Evolutionary conservation across 2,888 invertebrate species (phyloP).

Genomic region (Limnephilus rhombicus): DNA sequence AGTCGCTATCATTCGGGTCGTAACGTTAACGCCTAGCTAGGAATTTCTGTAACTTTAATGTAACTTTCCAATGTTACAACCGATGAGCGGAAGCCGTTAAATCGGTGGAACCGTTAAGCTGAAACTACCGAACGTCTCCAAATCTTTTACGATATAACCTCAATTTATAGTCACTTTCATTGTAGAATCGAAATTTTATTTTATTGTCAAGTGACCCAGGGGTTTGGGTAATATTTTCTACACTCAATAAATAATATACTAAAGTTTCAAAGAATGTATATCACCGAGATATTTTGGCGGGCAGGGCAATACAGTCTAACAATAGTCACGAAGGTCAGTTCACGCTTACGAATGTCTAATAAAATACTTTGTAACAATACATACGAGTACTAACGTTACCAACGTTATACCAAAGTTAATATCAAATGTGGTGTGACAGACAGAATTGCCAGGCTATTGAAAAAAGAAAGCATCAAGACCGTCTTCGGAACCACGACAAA

Average conservation of each 20-base stretch:
- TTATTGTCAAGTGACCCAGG: not conserved
- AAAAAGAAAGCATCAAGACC: too few species aligned
- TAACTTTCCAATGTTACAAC: conserved; percentile 6
- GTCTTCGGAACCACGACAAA: too few species aligned
- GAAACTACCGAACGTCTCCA: conserved; percentile 12
- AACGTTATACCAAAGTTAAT: too few species aligned
- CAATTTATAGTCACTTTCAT: not conserved
- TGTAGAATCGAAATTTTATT: not conserved
- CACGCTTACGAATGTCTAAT: too few species aligned
- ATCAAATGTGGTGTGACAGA: too few species aligned
- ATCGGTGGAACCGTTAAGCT: not conserved
- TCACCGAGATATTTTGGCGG: too few species aligned
- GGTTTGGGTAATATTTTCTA: not conserved
- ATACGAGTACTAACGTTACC: too few species aligned
- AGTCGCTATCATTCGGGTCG: not conserved
- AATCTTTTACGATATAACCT: not conserved
- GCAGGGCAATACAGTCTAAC: too few species aligned
- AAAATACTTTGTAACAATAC: too few species aligned
- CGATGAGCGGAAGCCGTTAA: conserved; percentile 11
- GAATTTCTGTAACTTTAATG: not conserved
- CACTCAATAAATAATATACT: not conserved
- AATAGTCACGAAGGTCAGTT: too few species aligned
- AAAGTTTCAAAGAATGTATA: too few species aligned
- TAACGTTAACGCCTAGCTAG: not conserved
- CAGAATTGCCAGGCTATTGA: too few species aligned